Conservation (phyloP, 2,888 invertebrate species). For the Epinotia demarniana region DNA sequence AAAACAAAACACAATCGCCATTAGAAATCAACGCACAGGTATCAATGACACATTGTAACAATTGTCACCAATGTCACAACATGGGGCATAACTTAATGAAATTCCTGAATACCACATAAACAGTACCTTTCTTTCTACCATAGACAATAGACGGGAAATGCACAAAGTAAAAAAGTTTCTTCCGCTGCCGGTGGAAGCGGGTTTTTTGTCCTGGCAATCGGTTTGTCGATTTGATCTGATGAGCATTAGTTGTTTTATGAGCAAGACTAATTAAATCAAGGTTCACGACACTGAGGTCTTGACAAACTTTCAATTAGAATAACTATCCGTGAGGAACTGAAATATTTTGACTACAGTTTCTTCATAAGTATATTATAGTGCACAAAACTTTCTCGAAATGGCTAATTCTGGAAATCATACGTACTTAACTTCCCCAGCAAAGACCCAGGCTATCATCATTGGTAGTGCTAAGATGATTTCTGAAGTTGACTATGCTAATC, state of each 20-base stretch:
- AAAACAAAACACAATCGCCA: constrained; percentile 6
- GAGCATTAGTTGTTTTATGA: constrained; percentile 44
- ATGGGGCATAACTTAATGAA: not conserved
- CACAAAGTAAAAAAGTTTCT: constrained; percentile 50
- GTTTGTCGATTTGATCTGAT: constrained; percentile 35
- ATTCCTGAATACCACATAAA: constrained; percentile 7
- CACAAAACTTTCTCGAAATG: too few relatives aligned
- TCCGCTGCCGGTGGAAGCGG: constrained; percentile 55
- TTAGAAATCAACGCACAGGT: constrained; percentile 4
- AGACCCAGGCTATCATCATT: too few relatives aligned
- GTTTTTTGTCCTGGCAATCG: constrained; percentile 40
- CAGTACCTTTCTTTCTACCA: constrained; percentile 53
- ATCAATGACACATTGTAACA: constrained; percentile 13
- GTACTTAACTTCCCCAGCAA: too few relatives aligned
- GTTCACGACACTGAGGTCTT: not conserved
- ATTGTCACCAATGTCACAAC: constrained; percentile 11
- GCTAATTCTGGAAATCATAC: too few relatives aligned
- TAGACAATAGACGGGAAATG: constrained; percentile 65
- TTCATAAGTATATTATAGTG: too few relatives aligned
- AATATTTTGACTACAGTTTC: too few relatives aligned
- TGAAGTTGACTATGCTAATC: too few relatives aligned
- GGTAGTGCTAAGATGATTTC: too few relatives aligned
- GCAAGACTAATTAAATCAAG: constrained; percentile 35
- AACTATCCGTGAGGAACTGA: too few relatives aligned
- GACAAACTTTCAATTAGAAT: not conserved